Conservation (phyloP, 2,888 invertebrate genomes). For the Tuberolachnus salignus region DNA sequence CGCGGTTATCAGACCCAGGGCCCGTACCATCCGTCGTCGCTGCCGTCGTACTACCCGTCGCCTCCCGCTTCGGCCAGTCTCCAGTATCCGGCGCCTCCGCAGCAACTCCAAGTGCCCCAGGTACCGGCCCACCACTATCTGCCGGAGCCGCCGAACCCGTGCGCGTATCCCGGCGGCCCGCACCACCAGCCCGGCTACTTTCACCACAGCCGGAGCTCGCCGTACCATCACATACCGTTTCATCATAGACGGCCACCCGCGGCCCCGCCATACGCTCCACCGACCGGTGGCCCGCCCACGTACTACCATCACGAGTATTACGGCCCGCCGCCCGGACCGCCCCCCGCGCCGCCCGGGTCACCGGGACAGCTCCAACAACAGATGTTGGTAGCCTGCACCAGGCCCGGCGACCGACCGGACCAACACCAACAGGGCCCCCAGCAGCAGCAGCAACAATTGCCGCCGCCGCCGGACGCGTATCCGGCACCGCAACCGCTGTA, state of each 20-base stretch:
- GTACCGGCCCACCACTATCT: conserved; percentile 65
- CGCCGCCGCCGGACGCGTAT: conserved; percentile 63
- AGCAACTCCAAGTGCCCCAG: conserved; percentile 58
- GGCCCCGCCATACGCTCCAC: conserved; percentile 44
- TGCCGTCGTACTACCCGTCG: conserved; percentile 58
- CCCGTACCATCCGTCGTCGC: conserved; percentile 56
- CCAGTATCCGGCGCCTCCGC: conserved; percentile 58
- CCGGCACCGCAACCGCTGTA: conserved; percentile 60
- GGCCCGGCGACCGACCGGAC: conserved; percentile 62
- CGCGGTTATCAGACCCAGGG: conserved; percentile 63
- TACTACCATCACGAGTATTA: conserved; percentile 58
- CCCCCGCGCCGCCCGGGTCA: conserved; percentile 57
- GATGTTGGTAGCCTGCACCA: conserved; percentile 62
- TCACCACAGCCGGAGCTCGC: conserved; percentile 59
- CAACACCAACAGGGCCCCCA: conserved; percentile 59
- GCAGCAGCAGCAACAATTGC: conserved; percentile 62
- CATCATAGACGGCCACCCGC: conserved; percentile 57
- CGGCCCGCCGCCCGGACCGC: conserved; percentile 52
- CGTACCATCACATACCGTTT: conserved; percentile 54
- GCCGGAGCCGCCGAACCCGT: conserved; percentile 63
- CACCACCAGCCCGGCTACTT: conserved; percentile 60
- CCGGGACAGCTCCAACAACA: conserved; percentile 62
- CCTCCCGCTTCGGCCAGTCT: conserved; percentile 58
- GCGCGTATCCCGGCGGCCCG: conserved; percentile 62
- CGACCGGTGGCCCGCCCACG: conserved; percentile 58